Evolutionary conservation across 2,888 invertebrate species (phyloP), one percentile per base, ranked within the genome.

Genomic region (Parelbella ahira): DNA sequence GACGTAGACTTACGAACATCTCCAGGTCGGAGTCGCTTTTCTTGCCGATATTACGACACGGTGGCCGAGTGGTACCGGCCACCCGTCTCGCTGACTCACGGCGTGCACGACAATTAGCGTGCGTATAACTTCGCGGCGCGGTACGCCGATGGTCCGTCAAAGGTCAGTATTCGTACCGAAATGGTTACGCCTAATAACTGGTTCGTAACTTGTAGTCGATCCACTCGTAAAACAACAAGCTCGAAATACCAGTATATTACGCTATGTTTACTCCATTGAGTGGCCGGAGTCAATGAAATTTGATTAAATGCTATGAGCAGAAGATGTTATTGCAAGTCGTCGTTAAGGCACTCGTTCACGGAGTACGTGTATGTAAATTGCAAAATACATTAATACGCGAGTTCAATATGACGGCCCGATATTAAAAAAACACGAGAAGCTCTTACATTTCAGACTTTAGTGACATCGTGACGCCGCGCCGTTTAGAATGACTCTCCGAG

Each of bases 111-210:
- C 79, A 84, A 86, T 84, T 84, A 86, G 78, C 77, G 73, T 74
- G 68, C 66, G 69, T 67, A 51, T 55, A 51, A 75, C n/a, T n/a
- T n/a, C n/a, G n/a, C n/a, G n/a, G n/a, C n/a, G n/a, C n/a, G n/a
- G n/a, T 67, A 63, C 59, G 60, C 63, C 68, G 64, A 67, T 75
- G 73, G 70, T 77, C 75, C 80, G 79, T 75, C 82, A 80, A 77
- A 86, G 87, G 86, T 86, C 87, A 87, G 83, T 84, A 86, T 87
- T 81, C 83, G 82, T 82, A 84, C 83, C 82, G 71, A 86, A 82
- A 86, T 83, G 84, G 84, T 86, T 84, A 86, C 87, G 81, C 82
- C 87, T 87, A 87, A 86, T 84, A 86, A 87, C 87, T 86, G 86
- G 87, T 84, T 87, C 83, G 79, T 78, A 80, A 78, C 68, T 78